These are phyloP conservation scores for Euura lappo DNA, from an alignment of 1,140 invertebrate genomes.

Conservation along the genomic window DNA sequence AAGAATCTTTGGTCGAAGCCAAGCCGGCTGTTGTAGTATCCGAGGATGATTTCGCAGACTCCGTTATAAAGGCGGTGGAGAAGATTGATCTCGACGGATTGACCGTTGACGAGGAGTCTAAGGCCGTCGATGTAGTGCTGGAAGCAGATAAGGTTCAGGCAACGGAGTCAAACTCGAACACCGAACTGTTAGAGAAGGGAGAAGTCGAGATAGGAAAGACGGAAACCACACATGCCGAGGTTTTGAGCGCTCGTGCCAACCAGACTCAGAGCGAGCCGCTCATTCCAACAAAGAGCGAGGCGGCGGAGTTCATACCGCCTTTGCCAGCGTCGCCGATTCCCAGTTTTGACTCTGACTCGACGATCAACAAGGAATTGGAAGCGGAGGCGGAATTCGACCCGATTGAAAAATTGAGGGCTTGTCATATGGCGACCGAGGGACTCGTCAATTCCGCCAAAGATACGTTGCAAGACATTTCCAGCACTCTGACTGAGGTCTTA, in stretches of 20 bases:
- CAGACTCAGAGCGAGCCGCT: neutral
- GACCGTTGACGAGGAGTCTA: neutral
- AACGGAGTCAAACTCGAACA: neutral
- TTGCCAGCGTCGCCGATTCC: slow-evolving; percentile 44
- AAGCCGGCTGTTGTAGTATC: slow-evolving; percentile 34
- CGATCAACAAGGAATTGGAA: neutral
- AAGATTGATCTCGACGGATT: slow-evolving; percentile 7
- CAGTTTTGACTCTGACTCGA: neutral
- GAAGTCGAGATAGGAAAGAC: neutral
- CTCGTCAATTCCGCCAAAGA: neutral
- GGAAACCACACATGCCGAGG: neutral
- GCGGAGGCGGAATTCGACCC: neutral
- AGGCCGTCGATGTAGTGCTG: slow-evolving; percentile 16
- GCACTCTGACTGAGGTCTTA: neutral
- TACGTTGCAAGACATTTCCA: neutral
- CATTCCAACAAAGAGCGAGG: slow-evolving; percentile 2
- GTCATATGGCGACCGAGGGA: neutral
- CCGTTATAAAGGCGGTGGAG: slow-evolving; percentile 15
- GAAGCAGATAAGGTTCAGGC: slow-evolving; percentile 8
- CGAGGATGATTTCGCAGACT: slow-evolving; percentile 26
- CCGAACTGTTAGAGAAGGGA: neutral
- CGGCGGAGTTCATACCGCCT: slow-evolving; percentile 36
- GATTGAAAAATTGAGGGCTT: neutral
- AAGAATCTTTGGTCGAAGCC: slow-evolving; percentile 29
- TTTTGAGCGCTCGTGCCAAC: slow-evolving; percentile 6